Percentiles rank a stretch among this genome's conserved stretches.
Evolutionary conservation across 2,113 vertebrate species (phyloP).

Genomic region (Macrotus californicus): DNA sequence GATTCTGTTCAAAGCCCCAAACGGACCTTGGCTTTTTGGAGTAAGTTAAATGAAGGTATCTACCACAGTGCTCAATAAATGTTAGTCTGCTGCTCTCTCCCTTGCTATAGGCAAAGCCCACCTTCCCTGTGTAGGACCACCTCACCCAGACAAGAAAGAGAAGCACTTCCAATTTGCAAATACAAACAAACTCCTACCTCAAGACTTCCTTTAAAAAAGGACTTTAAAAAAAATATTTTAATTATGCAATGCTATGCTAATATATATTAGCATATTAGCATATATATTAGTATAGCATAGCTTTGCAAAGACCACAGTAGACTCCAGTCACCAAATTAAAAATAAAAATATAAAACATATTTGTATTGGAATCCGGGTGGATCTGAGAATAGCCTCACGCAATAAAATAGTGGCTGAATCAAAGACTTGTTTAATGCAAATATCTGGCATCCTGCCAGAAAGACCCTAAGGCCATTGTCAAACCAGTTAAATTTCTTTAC

Average conservation of each 20-base stretch:
- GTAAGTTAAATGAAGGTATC: background rate
- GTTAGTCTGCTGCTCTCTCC: background rate
- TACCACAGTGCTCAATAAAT: background rate
- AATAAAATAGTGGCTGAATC: conserved; percentile 44
- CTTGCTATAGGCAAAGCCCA: background rate
- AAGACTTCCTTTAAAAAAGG: background rate
- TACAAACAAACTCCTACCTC: background rate
- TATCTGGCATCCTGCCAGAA: conserved; percentile 50
- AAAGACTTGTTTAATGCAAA: conserved; percentile 56
- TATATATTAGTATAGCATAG: background rate
- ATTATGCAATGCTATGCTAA: too few species aligned
- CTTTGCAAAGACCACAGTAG: conserved; percentile 13
- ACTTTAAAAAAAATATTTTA: background rate
- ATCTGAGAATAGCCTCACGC: background rate
- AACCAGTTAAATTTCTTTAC: conserved; percentile 63
- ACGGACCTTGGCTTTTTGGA: background rate
- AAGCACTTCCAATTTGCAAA: background rate
- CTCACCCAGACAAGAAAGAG: background rate
- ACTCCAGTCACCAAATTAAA: conserved; percentile 16
- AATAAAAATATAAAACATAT: conserved; percentile 23
- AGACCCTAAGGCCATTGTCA: conserved; percentile 65
- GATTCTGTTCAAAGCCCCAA: background rate
- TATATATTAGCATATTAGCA: too few species aligned
- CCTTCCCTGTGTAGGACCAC: background rate
- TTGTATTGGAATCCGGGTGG: background rate